phyloP scores from a whole-genome alignment of 2,113 vertebrate genomes.

The Clarias batrachus region DNA sequence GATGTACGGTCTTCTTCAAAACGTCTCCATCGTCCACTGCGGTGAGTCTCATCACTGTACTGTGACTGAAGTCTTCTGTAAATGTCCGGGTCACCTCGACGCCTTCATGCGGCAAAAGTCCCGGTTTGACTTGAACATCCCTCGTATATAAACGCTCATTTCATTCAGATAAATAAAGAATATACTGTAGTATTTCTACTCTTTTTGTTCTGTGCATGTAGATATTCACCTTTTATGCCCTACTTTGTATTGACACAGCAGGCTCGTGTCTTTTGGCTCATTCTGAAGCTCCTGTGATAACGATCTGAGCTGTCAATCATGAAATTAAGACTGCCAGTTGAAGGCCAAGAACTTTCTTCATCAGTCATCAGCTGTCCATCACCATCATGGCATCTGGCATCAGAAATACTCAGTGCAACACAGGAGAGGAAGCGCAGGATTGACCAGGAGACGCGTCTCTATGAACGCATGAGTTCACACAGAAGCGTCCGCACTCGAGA shows the following conservation, averaged over 20 bases:
- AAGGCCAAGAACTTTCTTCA: background rate
- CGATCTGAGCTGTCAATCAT: constrained; percentile 13
- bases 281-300: background rate
- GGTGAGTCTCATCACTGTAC: no score
- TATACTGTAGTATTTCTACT: background rate
- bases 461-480: background rate
- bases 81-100: no score
- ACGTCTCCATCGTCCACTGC: no score
- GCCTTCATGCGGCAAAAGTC: no score
- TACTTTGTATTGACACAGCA: background rate
- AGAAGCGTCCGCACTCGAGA: background rate
- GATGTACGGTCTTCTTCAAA: no score
- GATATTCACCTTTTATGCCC: background rate
- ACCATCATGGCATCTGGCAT: background rate
- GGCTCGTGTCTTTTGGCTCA: background rate
- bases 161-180: background rate
- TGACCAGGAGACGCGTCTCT: background rate
- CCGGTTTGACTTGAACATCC: no score
- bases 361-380: constrained; percentile 20
- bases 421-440: background rate
- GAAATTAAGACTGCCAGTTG: constrained; percentile 22
- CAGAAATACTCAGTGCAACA: background rate
- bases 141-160: background rate
- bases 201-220: background rate
- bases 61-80: no score